These are phyloP conservation scores for Paraplagusia blochii DNA, from an alignment of 2,113 vertebrate species.

Conservation along the genomic window DNA sequence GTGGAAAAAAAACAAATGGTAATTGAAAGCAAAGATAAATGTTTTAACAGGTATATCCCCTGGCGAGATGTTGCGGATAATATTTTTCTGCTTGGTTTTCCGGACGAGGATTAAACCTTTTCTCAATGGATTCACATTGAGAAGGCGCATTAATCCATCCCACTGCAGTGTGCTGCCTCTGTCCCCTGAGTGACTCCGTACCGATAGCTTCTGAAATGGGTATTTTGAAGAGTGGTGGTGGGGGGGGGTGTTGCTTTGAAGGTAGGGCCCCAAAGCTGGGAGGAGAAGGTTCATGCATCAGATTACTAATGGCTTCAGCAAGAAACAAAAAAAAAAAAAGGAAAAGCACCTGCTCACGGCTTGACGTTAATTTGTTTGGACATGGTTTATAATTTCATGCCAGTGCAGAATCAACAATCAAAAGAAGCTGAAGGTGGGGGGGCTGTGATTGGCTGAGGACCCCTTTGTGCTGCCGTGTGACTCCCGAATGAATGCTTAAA, in stretches of 20 bases:
- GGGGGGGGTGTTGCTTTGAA: slow-evolving; percentile 55
- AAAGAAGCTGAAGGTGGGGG: slow-evolving; percentile 56
- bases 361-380: slow-evolving; percentile 78
- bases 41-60: slow-evolving; percentile 57
- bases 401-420: slow-evolving; percentile 70
- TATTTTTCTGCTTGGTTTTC: slow-evolving; percentile 47
- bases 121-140: slow-evolving; percentile 51
- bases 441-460: slow-evolving; percentile 28
- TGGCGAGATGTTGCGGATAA: slow-evolving; percentile 46
- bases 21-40: slow-evolving; percentile 66
- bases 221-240: slow-evolving; percentile 21
- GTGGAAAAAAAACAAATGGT: slow-evolving; percentile 51
- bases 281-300: slow-evolving; percentile 53
- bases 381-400: slow-evolving; percentile 76
- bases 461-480: slow-evolving; percentile 14
- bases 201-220: slow-evolving; percentile 58
- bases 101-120: slow-evolving; percentile 35
- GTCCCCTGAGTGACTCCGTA: slow-evolving; percentile 51
- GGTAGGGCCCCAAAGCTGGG: slow-evolving; percentile 32
- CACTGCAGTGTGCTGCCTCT: slow-evolving; percentile 31
- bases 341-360: slow-evolving; percentile 61
- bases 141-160: slow-evolving; percentile 68
- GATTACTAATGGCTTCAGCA: slow-evolving; percentile 69
- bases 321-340: slow-evolving; percentile 56
- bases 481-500: slow-evolving; percentile 56